Evolutionary conservation across 2,888 invertebrate genomes (phyloP), one percentile per base, ranked within the genome.

Genomic region (Drosophila atripex): DNA sequence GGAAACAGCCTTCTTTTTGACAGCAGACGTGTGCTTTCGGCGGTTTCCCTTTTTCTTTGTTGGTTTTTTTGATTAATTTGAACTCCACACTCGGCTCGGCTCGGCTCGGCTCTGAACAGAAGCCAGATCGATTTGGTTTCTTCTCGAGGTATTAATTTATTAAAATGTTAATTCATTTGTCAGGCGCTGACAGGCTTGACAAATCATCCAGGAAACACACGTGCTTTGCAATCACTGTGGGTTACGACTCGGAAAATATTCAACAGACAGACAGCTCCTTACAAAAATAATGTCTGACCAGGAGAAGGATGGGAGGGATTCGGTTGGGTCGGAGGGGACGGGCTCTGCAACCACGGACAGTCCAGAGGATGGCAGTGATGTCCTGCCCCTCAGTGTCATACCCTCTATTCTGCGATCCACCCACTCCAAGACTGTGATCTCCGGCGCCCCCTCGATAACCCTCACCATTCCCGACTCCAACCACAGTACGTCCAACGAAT

Each of bases 151-250:
- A 79, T 60, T 76, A 75, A 80, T 84, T 87, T 83, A 70, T 78
- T 68, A 54, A 72, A 78, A 80, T 78, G 88, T 63, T 87, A 87
- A 87, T 87, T 85, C 72, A 78, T 78, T 71, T 87, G 82, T 87
- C 88, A 83, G 88, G 71, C 76, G 47, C 69, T 55, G 70, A 70
- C 75, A 80, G 14, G 41, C 30, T 50, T 68, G 54, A 66, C 55
- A 69, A 55, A 66, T 68, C n/a, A 41, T 16, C 18, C 8, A 18
- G 7, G 11, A 28, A 28, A 28, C 28, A 28, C 12, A 12, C 23
- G 65, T 64, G 32, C 21, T 16, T 43, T 3, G 39, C 21, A 25
- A 52, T 14, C 38, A 14, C 5, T 14, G 16, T 3, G n/a, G 14
- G n/a, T 39, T 14, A 16, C 7, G n/a, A 39, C 39, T 16, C 16